phyloP scores from a whole-genome alignment of 2,797 vertebrate species.

The Ibycter americanus region DNA sequence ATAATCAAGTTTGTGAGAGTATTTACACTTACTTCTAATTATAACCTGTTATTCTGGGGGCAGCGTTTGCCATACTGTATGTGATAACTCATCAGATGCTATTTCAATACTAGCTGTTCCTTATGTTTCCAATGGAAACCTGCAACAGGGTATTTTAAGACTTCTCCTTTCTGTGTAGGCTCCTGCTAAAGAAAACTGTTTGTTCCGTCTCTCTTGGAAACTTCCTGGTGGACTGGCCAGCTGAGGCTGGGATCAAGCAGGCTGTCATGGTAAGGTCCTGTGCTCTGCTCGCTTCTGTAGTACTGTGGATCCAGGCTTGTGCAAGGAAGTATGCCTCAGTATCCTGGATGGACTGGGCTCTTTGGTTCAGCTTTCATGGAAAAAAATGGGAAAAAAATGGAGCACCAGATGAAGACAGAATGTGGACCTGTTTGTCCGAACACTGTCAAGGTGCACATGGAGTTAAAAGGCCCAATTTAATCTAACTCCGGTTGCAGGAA shows the following conservation, averaged over 20 bases:
- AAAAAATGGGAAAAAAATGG: no score
- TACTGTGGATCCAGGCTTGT: no score
- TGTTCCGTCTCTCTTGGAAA: background rate
- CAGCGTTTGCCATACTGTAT: background rate
- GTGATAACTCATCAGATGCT: background rate
- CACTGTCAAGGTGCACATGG: fast-evolving
- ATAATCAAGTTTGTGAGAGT: background rate
- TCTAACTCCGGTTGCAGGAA: background rate
- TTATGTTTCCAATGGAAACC: background rate
- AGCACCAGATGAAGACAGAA: background rate
- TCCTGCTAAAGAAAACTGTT: background rate
- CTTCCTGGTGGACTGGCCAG: background rate
- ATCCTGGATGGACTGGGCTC: no score
- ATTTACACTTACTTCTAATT: background rate
- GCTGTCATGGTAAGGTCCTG: fast-evolving
- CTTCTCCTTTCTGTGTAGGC: background rate
- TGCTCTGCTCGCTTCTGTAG: fast-evolving
- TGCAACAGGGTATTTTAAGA: background rate
- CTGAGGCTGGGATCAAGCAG: background rate
- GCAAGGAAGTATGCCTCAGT: background rate
- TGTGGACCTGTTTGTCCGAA: background rate
- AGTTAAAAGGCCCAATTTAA: background rate
- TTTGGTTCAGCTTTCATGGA: background rate
- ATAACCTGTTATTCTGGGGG: background rate
- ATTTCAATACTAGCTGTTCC: background rate